phyloP scores from a whole-genome alignment of 2,113 vertebrate species.

The Chaetura pelagica region DNA sequence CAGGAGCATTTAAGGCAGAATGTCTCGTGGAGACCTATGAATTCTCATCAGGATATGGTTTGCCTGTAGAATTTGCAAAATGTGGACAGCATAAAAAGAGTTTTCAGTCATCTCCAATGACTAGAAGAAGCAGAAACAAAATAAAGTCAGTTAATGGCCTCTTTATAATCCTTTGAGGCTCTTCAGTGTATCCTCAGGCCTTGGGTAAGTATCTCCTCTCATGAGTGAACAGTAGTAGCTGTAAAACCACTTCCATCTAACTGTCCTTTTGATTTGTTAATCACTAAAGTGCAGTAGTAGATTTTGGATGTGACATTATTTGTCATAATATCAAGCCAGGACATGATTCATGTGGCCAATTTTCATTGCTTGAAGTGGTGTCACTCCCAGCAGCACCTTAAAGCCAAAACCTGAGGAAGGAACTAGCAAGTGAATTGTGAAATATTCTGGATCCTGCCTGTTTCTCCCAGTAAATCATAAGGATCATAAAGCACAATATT shows the following conservation, averaged over 20 bases:
- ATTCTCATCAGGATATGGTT: neutral
- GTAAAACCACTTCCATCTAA: neutral
- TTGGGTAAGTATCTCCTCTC: neutral
- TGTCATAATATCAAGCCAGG: neutral
- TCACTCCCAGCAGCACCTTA: neutral
- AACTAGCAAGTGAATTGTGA: neutral
- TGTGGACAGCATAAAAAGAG: neutral
- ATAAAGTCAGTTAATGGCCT: neutral
- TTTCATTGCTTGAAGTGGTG: neutral
- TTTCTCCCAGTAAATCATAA: neutral
- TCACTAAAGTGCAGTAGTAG: neutral
- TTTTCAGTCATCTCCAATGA: neutral
- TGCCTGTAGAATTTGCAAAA: neutral
- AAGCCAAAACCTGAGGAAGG: neutral
- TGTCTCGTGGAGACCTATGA: neutral
- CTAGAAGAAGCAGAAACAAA: neutral
- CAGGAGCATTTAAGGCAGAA: neutral
- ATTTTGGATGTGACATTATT: neutral
- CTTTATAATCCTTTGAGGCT: neutral
- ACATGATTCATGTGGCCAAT: neutral
- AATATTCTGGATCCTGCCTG: neutral
- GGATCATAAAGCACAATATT: neutral
- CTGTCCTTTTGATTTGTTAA: neutral
- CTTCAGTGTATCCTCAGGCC: neutral
- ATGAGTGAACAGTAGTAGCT: neutral